Conservation (phyloP, 2,888 invertebrate species). For the Oscheius sp. region DNA sequence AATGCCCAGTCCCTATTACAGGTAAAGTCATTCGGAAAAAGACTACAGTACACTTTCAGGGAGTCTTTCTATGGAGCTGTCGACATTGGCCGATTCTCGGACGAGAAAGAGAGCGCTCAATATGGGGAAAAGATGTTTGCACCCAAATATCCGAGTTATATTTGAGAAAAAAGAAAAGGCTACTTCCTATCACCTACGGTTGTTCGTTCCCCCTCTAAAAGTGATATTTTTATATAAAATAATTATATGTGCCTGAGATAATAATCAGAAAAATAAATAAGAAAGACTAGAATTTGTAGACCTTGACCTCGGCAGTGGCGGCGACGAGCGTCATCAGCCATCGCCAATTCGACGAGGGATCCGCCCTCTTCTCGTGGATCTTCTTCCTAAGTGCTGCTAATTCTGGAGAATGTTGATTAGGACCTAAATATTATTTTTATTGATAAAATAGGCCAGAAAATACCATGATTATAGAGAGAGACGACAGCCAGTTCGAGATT, state of each 20-base stretch:
- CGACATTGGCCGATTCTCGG: constrained; percentile 60
- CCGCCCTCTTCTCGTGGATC: constrained; percentile 5
- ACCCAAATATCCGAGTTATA: constrained; percentile 68
- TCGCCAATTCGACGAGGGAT: constrained; percentile 10
- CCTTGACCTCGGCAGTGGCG: constrained; percentile 15
- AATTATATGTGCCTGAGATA: background rate
- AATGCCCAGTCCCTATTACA: constrained; percentile 72
- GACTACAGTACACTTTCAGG: constrained; percentile 51
- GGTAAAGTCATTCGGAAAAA: constrained; percentile 43
- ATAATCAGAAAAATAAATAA: background rate
- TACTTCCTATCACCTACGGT: too few species aligned
- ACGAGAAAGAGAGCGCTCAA: constrained; percentile 70
- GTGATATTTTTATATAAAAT: too few species aligned
- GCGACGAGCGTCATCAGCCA: constrained; percentile 28
- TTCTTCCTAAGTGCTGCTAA: constrained; percentile 2
- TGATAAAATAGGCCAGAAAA: background rate
- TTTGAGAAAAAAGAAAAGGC: too few species aligned
- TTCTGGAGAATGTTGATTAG: constrained; percentile 16
- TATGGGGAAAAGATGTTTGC: constrained; percentile 69
- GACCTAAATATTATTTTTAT: constrained; percentile 39
- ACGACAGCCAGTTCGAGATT: constrained; percentile 68
- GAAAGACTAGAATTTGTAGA: constrained; percentile 5
- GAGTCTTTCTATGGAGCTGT: constrained; percentile 70
- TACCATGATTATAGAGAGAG: constrained; percentile 69
- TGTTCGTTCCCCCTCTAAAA: too few species aligned